Evolutionary conservation across 2,888 invertebrate genomes (phyloP), one percentile per base, ranked within the genome.

Genomic region (Pediacus dermestoides): DNA sequence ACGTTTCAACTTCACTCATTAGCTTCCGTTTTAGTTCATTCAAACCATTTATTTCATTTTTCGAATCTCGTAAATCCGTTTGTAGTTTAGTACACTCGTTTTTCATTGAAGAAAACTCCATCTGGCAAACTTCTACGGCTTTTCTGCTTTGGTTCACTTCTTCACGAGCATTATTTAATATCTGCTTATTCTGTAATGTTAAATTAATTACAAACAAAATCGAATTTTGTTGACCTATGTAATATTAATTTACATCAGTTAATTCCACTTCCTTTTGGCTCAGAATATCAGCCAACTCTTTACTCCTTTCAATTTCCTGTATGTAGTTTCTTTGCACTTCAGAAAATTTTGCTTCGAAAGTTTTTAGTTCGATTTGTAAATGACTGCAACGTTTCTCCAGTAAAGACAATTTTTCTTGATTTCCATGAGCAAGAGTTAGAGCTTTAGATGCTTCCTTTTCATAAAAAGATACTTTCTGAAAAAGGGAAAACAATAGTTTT

Each of bases 381-480:
- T 71, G 69, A 6, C 67, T 64, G 37, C 75, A 70, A 41, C 80
- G 77, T 1, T 58, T 45, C 35, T 77, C 75, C 0, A 81, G 51
- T 23, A 70, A 68, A 38, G 76, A 76, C 41, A 75, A 74, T 63
- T 82, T 83, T 13, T 80, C 78, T 61, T 84, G 80, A 56, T 78
- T 81, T 46, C 76, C 78, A 16, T 81, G 79, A 0, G 81, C 83
- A 22, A 86, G 61, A 52, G 80, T 80, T 26, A 85, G 64, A 0
- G 85, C 80, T 68, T 84, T 83, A 16, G 83, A 77, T 1, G 85
- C 68, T 68, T 89, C 88, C 3, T 75, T 73, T 68, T 88, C 86
- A 50, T 79, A 76, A 23, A 77, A 75, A 43, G 74, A 74, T 0
- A 80, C 72, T 67, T 80, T 66, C 68, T 67, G 33, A 13, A 53